Evolutionary conservation across 2,797 vertebrate genomes (phyloP).

Genomic region (Sebastes cheni): DNA sequence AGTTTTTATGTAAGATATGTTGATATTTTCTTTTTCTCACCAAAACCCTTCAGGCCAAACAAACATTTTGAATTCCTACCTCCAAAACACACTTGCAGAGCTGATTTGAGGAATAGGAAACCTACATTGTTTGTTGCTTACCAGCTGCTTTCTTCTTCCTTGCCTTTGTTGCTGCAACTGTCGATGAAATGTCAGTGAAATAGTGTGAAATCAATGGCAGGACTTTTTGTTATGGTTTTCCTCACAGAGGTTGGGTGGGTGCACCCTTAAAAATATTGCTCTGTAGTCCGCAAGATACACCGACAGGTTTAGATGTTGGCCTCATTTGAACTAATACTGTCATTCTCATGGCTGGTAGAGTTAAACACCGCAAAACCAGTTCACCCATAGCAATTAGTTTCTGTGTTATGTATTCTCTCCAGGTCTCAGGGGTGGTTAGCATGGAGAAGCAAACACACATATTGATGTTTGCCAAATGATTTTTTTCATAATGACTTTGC

Average conservation of each 20-base stretch:
- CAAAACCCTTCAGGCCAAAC: not conserved
- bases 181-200: not conserved
- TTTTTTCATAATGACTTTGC: conserved; percentile 35
- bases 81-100: not conserved
- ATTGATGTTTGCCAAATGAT: conserved; percentile 22
- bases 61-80: not conserved
- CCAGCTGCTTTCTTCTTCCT: not conserved
- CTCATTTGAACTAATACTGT: not conserved
- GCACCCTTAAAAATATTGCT: not conserved
- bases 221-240: not conserved
- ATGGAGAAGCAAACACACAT: conserved; percentile 17
- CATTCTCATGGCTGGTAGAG: not conserved
- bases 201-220: not conserved
- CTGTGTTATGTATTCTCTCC: conserved; percentile 22
- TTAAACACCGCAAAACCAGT: conserved; percentile 8
- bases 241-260: not conserved
- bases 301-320: not conserved
- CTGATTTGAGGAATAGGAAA: not conserved
- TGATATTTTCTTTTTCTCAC: not conserved
- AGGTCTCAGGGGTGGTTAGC: conserved; percentile 1
- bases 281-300: not conserved
- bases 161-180: not conserved
- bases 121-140: not conserved
- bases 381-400: not conserved
- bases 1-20: not conserved